Evolutionary conservation across 2,888 invertebrate genomes (phyloP).

Genomic region (Pteria penguin): DNA sequence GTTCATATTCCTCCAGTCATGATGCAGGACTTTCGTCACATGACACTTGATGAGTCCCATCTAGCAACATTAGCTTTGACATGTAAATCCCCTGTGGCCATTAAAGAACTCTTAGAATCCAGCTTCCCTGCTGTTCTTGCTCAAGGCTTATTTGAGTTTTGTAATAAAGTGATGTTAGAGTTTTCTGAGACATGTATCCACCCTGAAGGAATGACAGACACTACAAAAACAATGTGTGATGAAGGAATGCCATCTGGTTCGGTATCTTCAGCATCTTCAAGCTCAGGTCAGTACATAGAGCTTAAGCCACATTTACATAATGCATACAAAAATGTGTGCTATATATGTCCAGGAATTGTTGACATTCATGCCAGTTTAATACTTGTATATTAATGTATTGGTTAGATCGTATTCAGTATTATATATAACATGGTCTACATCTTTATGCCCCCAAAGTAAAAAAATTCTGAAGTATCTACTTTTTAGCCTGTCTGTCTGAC

Average conservation of each 20-base stretch:
- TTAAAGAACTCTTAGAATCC: constrained; percentile 88
- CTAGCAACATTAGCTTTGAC: constrained; percentile 89
- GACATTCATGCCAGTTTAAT: no score
- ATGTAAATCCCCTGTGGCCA: constrained; percentile 89
- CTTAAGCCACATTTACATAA: no score
- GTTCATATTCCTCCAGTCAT: constrained; percentile 48
- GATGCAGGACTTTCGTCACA: constrained; percentile 69
- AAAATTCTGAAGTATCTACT: no score
- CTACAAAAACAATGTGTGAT: constrained; percentile 62
- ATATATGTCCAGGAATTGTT: no score
- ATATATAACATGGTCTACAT: no score
- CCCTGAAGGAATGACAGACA: constrained; percentile 63
- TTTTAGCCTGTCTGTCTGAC: no score
- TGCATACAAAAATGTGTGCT: no score
- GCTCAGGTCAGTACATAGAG: no score
- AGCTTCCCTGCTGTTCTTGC: constrained; percentile 83
- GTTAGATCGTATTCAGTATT: no score
- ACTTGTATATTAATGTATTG: no score
- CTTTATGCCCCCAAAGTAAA: no score
- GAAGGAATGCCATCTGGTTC: constrained; percentile 24
- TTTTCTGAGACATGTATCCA: constrained; percentile 63
- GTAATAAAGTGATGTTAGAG: constrained; percentile 70
- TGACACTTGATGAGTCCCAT: constrained; percentile 81
- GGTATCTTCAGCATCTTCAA: background rate
- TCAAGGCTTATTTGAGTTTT: constrained; percentile 77